Percentiles rank a stretch among this genome's conserved stretches.
These are phyloP conservation scores for Bursaphelenchus okinawaensis DNA, from an alignment of 2,888 invertebrate genomes.

Conservation along the genomic window DNA sequence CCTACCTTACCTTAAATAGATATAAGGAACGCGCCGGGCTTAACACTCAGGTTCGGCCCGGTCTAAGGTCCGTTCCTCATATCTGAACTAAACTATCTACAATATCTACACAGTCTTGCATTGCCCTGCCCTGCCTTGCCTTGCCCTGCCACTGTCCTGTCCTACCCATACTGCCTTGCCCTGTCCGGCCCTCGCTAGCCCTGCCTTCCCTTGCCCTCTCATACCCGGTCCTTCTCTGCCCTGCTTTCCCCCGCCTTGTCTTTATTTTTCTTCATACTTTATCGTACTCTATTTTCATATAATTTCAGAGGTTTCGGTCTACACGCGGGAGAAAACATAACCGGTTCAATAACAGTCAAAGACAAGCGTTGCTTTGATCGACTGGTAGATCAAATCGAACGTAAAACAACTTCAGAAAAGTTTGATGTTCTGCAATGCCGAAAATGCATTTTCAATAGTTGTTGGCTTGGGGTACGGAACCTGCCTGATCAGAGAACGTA, in stretches of 20 bases:
- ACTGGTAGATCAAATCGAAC: conserved; percentile 47
- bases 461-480: conserved; percentile 52
- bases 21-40: no score
- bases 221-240: background rate
- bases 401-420: conserved; percentile 51
- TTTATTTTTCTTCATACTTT: background rate
- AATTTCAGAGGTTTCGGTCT: conserved; percentile 51
- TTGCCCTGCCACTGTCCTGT: no score
- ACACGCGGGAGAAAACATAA: conserved; percentile 54
- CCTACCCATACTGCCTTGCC: no score
- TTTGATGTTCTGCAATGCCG: conserved; percentile 55
- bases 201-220: background rate
- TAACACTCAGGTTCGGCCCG: no score
- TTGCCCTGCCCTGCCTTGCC: no score
- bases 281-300: no score
- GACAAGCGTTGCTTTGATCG: conserved; percentile 56
- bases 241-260: background rate
- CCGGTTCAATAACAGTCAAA: conserved; percentile 55
- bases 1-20: no score
- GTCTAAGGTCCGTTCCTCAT: background rate
- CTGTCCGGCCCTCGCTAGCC: background rate
- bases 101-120: no score
- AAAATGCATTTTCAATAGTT: conserved; percentile 55
- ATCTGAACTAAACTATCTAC: background rate
- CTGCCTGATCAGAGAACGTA: conserved; percentile 50